Evolutionary conservation across 2,113 vertebrate genomes (phyloP).

Genomic region (Pseudorhombus dupliciocellatus): DNA sequence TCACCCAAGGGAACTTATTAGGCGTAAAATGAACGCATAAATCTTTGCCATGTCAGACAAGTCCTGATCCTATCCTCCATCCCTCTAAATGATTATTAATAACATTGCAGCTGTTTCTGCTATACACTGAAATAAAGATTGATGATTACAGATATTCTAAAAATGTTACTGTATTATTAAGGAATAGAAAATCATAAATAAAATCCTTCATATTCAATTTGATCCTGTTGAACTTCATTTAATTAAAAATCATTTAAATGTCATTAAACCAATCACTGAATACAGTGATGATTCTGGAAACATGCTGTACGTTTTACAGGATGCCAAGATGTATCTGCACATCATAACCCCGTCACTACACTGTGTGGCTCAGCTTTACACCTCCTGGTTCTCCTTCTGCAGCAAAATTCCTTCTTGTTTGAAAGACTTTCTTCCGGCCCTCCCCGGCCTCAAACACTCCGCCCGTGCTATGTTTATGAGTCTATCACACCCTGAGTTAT

Average conservation of each 20-base stretch:
- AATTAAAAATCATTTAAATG: too few species aligned
- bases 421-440: slow-evolving; percentile 24
- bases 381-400: slow-evolving; percentile 14
- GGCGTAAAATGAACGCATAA: neutral
- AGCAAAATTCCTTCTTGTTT: slow-evolving; percentile 25
- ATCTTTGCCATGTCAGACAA: slow-evolving; percentile 3
- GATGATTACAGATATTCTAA: neutral
- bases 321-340: neutral
- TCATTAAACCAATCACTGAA: neutral
- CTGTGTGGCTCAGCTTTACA: slow-evolving; percentile 38
- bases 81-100: neutral
- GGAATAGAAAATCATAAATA: neutral
- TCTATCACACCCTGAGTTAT: slow-evolving; percentile 51
- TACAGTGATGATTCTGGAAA: neutral
- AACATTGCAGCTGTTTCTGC: neutral
- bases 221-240: too few species aligned
- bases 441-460: slow-evolving; percentile 6
- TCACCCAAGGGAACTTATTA: slow-evolving; percentile 17
- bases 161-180: neutral
- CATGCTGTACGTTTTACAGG: neutral
- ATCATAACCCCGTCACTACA: slow-evolving; percentile 30
- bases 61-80: neutral
- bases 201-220: too few species aligned
- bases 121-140: neutral
- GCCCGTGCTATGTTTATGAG: slow-evolving; percentile 41